Base-by-base conservation (phyloP, 2,113 vertebrate species). In the Rhinogobius similis region DNA sequence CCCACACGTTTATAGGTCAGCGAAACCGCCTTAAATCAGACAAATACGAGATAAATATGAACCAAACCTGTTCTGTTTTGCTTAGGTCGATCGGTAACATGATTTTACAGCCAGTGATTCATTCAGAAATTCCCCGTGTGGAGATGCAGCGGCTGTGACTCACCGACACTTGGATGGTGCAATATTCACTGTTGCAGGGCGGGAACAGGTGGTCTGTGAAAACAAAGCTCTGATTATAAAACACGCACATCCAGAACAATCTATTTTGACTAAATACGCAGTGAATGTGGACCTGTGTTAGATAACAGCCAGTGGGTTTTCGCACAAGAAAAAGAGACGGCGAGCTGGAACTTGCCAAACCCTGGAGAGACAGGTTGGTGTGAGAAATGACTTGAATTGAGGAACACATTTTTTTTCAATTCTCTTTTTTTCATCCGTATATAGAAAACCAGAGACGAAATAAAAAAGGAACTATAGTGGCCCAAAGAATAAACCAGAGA, bases 61-160 rank as follows among this genome's bases (percentile, higher is more conserved):
- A 4, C 20, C 36, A 11, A 23, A 21, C 14, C 24, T 59, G 32
- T 21, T 59, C 21, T n/a, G 52, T 52, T 67, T 71, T 8, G 3
- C 78, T 12, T 21, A 38, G 10, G 10, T 26, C 11, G 52, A 50
- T 52, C 27, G 5, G 27, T 29, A n/a, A 64, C 32, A 39, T 65
- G 53, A 27, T 56, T 56, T 36, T 29, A 32, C 26, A 13, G 55
- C 5, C 64, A 46, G 12, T 83, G 85, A 87, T 55, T 82, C 67
- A 78, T 75, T 72, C 43, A 82, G 67, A 86, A 78, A 77, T 76
- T 67, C 70, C 75, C 68, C 65, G 61, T 69, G 41, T 50, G 23
- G 36, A 72, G 52, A 62, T 55, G 43, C 62, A 62, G 38, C 39
- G 41, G 29, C 53, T 43, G 66, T 81, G 83, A 82, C 38, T 86